Conservation (phyloP, 2,113 vertebrate genomes). For the Talpa occidentalis region DNA sequence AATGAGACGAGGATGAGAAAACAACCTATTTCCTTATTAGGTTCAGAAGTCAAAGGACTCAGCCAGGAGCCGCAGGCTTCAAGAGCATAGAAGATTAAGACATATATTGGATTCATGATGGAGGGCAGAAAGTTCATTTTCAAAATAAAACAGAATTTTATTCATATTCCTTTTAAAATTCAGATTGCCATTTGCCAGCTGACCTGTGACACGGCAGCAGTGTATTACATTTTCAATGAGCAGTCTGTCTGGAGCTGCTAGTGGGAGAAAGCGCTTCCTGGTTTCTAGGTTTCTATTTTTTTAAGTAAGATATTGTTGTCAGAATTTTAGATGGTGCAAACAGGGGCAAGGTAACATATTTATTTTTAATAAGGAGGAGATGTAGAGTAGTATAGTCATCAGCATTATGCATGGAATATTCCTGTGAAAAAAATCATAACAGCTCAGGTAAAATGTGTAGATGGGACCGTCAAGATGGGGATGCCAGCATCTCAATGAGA, state of each 20-base stretch:
- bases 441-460: slow-evolving; percentile 78
- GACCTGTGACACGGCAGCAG: slow-evolving; percentile 99
- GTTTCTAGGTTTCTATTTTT: slow-evolving; percentile 78
- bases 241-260: slow-evolving; percentile 90
- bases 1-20: slow-evolving; percentile 95
- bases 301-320: slow-evolving; percentile 86
- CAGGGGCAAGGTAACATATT: slow-evolving; percentile 87
- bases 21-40: slow-evolving; percentile 99
- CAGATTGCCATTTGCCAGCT: slow-evolving; percentile 99
- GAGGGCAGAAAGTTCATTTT: slow-evolving; percentile 99
- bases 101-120: slow-evolving; percentile 99
- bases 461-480: slow-evolving; percentile 80
- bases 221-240: slow-evolving; percentile 99
- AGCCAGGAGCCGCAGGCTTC: slow-evolving; percentile 96
- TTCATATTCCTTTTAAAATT: slow-evolving; percentile 99
- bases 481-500: slow-evolving; percentile 79
- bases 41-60: slow-evolving; percentile 98
- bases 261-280: slow-evolving; percentile 88
- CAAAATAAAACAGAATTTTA: slow-evolving; percentile 99
- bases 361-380: slow-evolving; percentile 88
- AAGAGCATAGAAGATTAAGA: slow-evolving; percentile 99
- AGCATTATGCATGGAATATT: slow-evolving; percentile 79
- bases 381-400: slow-evolving; percentile 80
- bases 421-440: slow-evolving; percentile 67
- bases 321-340: slow-evolving; percentile 88